Base-by-base conservation (phyloP, 2,113 vertebrate genomes). In the Labeo catla region DNA sequence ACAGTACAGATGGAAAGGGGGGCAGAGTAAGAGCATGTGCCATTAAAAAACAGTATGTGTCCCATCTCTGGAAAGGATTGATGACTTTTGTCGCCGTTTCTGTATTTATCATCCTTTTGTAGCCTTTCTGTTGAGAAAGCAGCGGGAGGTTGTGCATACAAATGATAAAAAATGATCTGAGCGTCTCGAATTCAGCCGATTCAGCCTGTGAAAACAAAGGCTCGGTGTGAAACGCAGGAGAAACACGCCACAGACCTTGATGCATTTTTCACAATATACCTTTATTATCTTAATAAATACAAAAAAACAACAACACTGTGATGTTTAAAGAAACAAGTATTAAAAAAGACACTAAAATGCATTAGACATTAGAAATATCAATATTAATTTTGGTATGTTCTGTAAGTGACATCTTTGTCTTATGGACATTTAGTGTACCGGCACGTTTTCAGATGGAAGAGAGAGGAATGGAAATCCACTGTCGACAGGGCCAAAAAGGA, bases 261-360 rank as follows among this genome's bases (percentile, higher is more conserved):
- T 95, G 93, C 94, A 95, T 95, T 94, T 95, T 95, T 95, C 95
- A 96, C 95, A 95, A 95, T 96, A 95, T 95, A 96, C 93, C 90
- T 96, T 95, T 95, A 94, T 95, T 94, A 95, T 94, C 93, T 95
- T 93, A 96, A 96, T 96, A 96, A 96, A 95, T 96, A 96, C 94
- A 95, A 96, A 93, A 92, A 96, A 93, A 92, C 91, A 95, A 94
- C 93, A 91, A 94, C 93, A 95, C 93, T 90, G 94, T 94, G 95
- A 94, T 94, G 93, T 89, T 82, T 93, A 93, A 92, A 89, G 92
- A 94, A 94, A 94, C 87, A 90, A 92, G 94, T 94, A 95, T 92
- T 93, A 95, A 95, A 95, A 90, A 91, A 94, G 93, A 95, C 95
- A 95, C 92, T 87, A 93, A 90, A 90, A 93, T 87, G 91, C 90